Evolutionary conservation across 2,113 vertebrate species (phyloP).

Genomic region (Elanus axillaris): DNA sequence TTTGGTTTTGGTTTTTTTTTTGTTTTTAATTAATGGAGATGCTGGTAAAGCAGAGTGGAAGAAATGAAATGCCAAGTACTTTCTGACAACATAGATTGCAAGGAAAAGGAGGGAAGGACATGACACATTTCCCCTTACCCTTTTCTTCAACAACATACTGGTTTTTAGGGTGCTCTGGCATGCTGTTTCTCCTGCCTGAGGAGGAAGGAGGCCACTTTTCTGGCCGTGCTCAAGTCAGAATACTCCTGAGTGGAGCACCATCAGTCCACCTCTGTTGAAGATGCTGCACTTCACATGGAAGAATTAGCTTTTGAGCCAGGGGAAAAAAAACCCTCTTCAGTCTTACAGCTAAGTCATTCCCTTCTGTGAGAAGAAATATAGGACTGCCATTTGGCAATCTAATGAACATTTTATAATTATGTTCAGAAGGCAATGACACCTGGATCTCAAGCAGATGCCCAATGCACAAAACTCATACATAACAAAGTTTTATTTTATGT

Average conservation of each 20-base stretch:
- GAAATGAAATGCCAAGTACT: neutral
- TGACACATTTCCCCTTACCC: neutral
- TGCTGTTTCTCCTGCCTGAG: accelerated
- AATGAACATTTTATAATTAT: neutral
- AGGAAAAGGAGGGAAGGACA: neutral
- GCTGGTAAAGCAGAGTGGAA: neutral
- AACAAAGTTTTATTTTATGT: neutral
- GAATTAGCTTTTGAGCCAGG: neutral
- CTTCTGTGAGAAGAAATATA: neutral
- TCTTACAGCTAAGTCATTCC: neutral
- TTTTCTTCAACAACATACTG: neutral
- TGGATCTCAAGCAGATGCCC: neutral
- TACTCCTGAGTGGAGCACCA: neutral
- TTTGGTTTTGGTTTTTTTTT: neutral
- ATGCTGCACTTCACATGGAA: neutral
- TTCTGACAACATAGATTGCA: neutral
- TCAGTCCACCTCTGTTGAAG: neutral
- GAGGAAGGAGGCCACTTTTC: too few relatives aligned
- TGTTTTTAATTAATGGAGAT: neutral
- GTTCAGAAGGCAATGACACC: neutral
- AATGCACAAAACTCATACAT: neutral
- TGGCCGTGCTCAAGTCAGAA: neutral
- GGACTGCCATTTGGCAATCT: neutral
- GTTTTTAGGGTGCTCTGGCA: neutral
- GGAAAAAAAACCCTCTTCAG: neutral